Evolutionary conservation across 2,888 invertebrate genomes (phyloP).

Genomic region (Tenthredo notha): DNA sequence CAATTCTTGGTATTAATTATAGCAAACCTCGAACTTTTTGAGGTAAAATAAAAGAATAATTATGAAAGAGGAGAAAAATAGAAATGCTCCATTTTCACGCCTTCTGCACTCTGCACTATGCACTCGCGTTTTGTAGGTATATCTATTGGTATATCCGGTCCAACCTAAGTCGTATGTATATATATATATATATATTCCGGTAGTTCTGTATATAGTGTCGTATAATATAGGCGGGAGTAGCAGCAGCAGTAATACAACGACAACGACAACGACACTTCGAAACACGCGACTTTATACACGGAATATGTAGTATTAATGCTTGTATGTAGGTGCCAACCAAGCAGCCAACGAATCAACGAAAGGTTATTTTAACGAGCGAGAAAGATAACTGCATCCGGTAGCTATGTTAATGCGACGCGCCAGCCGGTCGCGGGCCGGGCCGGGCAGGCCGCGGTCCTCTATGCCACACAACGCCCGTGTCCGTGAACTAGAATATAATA

Average conservation of each 20-base stretch:
- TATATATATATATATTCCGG: neutral
- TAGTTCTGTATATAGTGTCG: too few relatives aligned
- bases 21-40: neutral
- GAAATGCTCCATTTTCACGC: neutral
- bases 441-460: neutral
- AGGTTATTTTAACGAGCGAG: slow-evolving; percentile 56
- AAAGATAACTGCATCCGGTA: slow-evolving; percentile 58
- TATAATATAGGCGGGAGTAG: neutral
- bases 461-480: neutral
- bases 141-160: slow-evolving; percentile 8
- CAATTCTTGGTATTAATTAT: slow-evolving; percentile 9
- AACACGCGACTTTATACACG: neutral
- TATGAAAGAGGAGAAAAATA: neutral
- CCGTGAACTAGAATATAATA: neutral
- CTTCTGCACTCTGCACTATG: neutral
- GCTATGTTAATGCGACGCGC: slow-evolving; percentile 17
- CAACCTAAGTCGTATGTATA: neutral
- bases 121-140: neutral
- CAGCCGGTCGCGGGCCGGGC: slow-evolving; percentile 12
- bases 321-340: slow-evolving; percentile 22
- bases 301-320: slow-evolving; percentile 19
- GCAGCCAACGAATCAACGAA: slow-evolving; percentile 37
- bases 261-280: neutral
- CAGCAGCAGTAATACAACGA: neutral
- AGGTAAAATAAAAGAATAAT: neutral